Evolutionary conservation across 1,140 invertebrate species (phyloP).

Genomic region (Drosophila ambigua): DNA sequence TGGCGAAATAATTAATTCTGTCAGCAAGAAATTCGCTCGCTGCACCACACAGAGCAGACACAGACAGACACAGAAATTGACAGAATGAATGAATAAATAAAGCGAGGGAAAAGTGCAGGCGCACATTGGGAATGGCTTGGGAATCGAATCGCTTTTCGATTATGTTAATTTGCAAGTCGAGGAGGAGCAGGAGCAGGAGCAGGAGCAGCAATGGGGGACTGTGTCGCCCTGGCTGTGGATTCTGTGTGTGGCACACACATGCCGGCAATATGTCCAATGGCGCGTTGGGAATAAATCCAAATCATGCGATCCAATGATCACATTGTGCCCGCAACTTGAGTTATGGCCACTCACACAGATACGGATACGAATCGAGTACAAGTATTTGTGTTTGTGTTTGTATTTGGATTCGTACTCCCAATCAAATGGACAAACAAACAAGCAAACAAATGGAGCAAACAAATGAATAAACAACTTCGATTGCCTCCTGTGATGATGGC

Average conservation of each 20-base stretch:
- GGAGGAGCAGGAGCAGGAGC: conserved; percentile 3
- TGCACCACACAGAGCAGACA: conserved; percentile 24
- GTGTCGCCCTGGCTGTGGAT: conserved; percentile 36
- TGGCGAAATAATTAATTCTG: conserved; percentile 81
- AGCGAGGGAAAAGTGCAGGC: conserved; percentile 44
- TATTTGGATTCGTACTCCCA: neutral
- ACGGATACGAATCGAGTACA: neutral
- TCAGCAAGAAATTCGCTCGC: conserved; percentile 56
- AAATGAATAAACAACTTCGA: conserved; percentile 57
- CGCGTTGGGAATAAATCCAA: conserved; percentile 78
- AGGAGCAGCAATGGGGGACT: conserved; percentile 17
- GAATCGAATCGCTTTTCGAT: conserved; percentile 72
- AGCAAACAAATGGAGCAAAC: conserved; percentile 17
- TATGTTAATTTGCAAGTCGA: conserved; percentile 70
- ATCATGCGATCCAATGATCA: conserved; percentile 82
- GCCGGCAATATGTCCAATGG: conserved; percentile 80
- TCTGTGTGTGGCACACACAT: conserved; percentile 75
- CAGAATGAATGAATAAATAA: conserved; percentile 60
- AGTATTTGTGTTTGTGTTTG: too few relatives aligned
- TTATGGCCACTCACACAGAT: conserved; percentile 61
- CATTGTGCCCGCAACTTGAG: conserved; percentile 76
- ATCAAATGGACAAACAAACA: conserved; percentile 16
- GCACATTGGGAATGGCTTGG: neutral
- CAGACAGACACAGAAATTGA: conserved; percentile 54
- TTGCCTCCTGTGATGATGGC: conserved; percentile 44